A percentile compares a stretch with the other conserved stretches of the same genome.
Conservation (phyloP, 2,797 vertebrate species). For the Agapornis canus region DNA sequence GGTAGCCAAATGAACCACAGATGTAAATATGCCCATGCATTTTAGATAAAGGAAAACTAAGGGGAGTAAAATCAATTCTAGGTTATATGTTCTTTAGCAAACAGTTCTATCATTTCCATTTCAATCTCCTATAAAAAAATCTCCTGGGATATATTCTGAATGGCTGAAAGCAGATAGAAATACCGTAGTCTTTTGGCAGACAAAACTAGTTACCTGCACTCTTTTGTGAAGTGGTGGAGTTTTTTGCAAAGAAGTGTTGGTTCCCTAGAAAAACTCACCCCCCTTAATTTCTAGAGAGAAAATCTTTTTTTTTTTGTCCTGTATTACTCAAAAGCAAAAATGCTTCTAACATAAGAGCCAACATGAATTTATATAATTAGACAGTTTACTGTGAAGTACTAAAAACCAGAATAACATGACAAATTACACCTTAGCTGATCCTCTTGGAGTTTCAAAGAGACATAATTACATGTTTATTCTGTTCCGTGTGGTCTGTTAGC, state of each 20-base stretch:
- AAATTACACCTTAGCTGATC: constrained; percentile 17
- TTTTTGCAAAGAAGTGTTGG: neutral
- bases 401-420: neutral
- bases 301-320: neutral
- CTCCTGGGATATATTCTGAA: neutral
- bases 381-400: neutral
- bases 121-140: neutral
- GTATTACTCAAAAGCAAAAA: neutral
- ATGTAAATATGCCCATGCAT: constrained; percentile 28
- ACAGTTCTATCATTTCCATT: constrained; percentile 6
- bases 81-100: constrained; percentile 9
- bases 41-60: constrained; percentile 42
- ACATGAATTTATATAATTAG: neutral
- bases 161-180: neutral
- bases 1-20: neutral
- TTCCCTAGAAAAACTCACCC: neutral
- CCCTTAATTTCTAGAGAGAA: neutral
- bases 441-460: neutral
- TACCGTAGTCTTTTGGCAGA: neutral
- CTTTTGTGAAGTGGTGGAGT: neutral
- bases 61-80: constrained; percentile 21
- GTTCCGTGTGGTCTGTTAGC: constrained; percentile 4
- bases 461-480: constrained; percentile 24
- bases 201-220: neutral
- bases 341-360: neutral